Evolutionary conservation across 2,888 invertebrate species (phyloP).

Genomic region (Epiblema foenella): DNA sequence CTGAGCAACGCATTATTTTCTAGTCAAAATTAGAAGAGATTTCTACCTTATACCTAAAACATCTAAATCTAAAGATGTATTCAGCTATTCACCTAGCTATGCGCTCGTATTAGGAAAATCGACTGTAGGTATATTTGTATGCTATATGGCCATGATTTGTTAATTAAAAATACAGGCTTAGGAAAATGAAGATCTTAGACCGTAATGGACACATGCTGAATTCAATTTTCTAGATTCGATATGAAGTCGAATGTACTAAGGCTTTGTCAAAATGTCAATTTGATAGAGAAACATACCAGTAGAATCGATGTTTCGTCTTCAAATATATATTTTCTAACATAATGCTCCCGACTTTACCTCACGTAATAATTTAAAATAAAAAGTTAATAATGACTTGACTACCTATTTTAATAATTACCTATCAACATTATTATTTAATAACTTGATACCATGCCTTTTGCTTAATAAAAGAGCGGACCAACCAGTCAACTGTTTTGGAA

Average conservation of each 20-base stretch:
- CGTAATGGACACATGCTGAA: background rate
- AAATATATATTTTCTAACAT: background rate
- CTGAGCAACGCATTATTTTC: background rate
- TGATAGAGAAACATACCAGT: background rate
- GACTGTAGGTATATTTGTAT: background rate
- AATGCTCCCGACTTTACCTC: conserved; percentile 13
- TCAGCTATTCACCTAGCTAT: too few relatives aligned
- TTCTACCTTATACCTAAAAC: too few relatives aligned
- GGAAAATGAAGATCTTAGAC: background rate
- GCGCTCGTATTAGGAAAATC: background rate
- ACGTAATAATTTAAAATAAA: background rate
- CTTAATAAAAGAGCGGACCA: conserved; percentile 80
- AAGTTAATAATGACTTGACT: conserved; percentile 5
- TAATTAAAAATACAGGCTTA: background rate
- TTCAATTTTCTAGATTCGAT: too few relatives aligned
- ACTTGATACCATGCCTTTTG: conserved; percentile 75
- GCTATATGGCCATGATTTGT: too few relatives aligned
- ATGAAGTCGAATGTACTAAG: background rate
- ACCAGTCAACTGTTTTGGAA: conserved; percentile 78
- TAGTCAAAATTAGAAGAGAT: background rate
- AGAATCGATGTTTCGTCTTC: background rate
- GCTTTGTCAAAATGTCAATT: too few relatives aligned
- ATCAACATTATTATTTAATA: conserved; percentile 40
- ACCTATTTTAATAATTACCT: conserved; percentile 13
- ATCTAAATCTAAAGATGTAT: too few relatives aligned